These are phyloP conservation scores for Deroplatys truncata DNA, from an alignment of 2,888 invertebrate species.

Conservation along the genomic window DNA sequence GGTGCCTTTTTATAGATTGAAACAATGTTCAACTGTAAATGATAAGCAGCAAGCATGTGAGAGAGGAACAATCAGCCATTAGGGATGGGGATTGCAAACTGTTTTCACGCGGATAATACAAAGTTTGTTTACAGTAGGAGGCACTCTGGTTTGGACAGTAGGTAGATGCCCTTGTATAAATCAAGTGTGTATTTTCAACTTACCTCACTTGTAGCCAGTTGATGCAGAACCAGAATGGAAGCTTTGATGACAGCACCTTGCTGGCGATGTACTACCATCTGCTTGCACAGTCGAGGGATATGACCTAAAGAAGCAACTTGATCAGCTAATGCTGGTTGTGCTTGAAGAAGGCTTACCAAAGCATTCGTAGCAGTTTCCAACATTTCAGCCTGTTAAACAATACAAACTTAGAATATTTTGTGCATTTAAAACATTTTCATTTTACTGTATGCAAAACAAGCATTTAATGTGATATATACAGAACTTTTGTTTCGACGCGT, in stretches of 20 bases:
- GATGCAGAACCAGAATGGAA: slow-evolving; percentile 81
- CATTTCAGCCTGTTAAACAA: slow-evolving; percentile 58
- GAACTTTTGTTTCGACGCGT: not conserved
- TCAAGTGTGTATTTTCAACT: slow-evolving; percentile 34
- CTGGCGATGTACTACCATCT: slow-evolving; percentile 42
- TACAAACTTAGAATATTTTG: not conserved
- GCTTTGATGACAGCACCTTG: slow-evolving; percentile 65
- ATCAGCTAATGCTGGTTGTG: slow-evolving; percentile 85
- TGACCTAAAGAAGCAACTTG: slow-evolving; percentile 84
- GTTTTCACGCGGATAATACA: no score
- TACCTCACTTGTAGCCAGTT: slow-evolving; percentile 80
- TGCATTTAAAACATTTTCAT: not conserved
- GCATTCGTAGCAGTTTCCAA: slow-evolving; percentile 81
- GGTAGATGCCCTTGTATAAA: no score
- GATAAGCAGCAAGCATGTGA: no score
- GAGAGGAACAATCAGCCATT: no score
- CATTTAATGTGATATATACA: not conserved
- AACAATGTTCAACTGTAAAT: no score
- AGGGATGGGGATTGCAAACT: no score
- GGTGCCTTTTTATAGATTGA: no score
- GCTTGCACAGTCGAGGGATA: slow-evolving; percentile 71
- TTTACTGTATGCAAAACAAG: not conserved
- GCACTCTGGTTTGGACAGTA: no score
- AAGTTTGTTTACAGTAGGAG: no score
- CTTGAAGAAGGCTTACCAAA: slow-evolving; percentile 74